phyloP scores from a whole-genome alignment of 2,888 invertebrate species.

The Blera fallax region DNA sequence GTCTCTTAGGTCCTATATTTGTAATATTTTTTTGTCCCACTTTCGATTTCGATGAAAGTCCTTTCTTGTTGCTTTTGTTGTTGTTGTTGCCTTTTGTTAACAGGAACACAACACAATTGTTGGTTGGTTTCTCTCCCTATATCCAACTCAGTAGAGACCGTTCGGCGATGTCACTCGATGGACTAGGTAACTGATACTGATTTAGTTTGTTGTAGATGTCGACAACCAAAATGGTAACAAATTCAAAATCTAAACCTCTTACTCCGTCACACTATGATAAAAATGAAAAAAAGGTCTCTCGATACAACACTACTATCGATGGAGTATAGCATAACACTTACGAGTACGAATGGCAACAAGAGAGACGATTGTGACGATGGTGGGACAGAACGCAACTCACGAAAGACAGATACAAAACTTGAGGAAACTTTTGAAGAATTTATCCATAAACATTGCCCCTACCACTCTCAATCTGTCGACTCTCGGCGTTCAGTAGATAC shows the following conservation, averaged over 20 bases:
- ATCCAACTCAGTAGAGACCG: conserved; percentile 75
- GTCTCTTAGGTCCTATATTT: conserved; percentile 57
- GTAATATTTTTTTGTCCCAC: conserved; percentile 52
- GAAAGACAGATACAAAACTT: conserved; percentile 58
- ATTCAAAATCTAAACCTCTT: conserved; percentile 60
- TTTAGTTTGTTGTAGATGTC: conserved; percentile 76
- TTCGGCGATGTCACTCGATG: conserved; percentile 79
- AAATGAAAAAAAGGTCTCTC: conserved; percentile 11
- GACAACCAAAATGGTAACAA: conserved; percentile 77
- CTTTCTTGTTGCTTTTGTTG: conserved; percentile 14
- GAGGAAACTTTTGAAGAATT: conserved; percentile 67
- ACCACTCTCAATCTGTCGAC: conserved; percentile 9
- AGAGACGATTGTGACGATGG: conserved; percentile 12
- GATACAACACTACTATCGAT: conserved; percentile 38
- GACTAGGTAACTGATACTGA: conserved; percentile 81
- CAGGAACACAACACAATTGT: conserved; percentile 16
- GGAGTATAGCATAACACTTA: conserved; percentile 25
- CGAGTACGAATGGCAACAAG: conserved; percentile 46
- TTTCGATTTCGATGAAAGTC: conserved; percentile 58
- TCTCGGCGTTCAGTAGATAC: not conserved
- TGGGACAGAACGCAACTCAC: conserved; percentile 20
- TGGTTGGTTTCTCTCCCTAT: conserved; percentile 52
- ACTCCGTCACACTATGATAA: conserved; percentile 26
- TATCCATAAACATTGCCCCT: conserved; percentile 59
- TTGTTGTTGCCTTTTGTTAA: not conserved